phyloP scores from a whole-genome alignment of 1,140 invertebrate species.

The Lucilia cuprina region DNA sequence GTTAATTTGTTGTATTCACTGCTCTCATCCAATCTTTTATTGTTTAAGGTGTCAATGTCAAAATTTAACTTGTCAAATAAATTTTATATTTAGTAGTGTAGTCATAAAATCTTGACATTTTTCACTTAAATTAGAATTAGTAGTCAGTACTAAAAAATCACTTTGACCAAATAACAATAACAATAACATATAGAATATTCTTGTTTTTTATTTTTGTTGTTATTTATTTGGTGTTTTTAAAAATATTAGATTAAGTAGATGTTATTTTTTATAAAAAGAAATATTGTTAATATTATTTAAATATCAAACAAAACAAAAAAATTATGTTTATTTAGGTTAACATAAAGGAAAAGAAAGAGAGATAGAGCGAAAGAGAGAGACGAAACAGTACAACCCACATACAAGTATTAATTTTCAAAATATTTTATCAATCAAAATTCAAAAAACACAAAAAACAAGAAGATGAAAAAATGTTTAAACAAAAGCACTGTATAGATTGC shows the following conservation, averaged over 20 bases:
- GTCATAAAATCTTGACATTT: neutral
- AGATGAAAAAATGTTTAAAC: neutral
- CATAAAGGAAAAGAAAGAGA: neutral
- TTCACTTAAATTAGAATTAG: constrained; percentile 11
- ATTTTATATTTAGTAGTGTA: neutral
- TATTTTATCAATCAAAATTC: neutral
- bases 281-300: neutral
- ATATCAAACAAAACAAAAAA: neutral
- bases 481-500: neutral
- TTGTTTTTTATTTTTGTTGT: neutral
- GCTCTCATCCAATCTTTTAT: neutral
- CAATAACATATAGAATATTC: neutral
- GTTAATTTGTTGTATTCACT: neutral
- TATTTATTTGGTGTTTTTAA: neutral
- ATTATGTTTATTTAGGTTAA: neutral
- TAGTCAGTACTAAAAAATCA: neutral
- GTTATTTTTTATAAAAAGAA: neutral
- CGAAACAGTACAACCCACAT: neutral
- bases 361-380: too few species aligned
- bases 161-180: neutral
- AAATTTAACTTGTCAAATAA: neutral
- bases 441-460: neutral
- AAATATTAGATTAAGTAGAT: too few species aligned
- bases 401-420: neutral
- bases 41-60: neutral